Evolutionary conservation across 2,113 vertebrate genomes (phyloP).

Genomic region (Meles meles): DNA sequence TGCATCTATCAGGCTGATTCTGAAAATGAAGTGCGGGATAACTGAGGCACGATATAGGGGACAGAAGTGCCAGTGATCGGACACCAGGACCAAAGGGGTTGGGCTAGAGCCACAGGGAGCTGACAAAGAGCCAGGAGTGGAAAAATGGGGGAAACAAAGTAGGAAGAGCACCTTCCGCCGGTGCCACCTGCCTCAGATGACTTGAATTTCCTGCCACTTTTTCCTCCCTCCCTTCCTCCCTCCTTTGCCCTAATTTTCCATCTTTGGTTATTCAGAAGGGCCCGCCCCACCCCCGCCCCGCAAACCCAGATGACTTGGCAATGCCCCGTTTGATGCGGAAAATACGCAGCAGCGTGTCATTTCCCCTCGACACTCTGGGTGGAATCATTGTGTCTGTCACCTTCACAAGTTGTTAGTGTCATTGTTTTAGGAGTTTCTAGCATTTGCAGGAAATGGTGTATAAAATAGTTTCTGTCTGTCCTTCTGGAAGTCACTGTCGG

Average conservation of each 20-base stretch:
- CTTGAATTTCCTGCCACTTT: not conserved
- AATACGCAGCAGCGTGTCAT: not conserved
- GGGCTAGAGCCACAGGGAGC: not conserved
- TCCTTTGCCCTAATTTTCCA: not conserved
- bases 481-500: not conserved
- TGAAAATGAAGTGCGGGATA: not conserved
- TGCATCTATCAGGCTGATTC: not conserved
- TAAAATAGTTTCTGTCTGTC: not conserved
- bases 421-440: not conserved
- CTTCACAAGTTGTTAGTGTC: not conserved
- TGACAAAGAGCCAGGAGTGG: not conserved
- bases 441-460: not conserved
- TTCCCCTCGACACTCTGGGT: not conserved
- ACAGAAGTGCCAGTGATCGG: not conserved
- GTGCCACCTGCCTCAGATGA: not conserved
- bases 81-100: not conserved
- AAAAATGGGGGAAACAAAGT: not conserved
- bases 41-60: not conserved
- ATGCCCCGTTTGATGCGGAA: not conserved
- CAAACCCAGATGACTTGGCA: not conserved
- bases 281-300: accelerated
- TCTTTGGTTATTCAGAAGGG: not conserved
- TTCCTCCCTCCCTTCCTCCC: not conserved
- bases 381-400: not conserved
- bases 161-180: not conserved